Evolutionary conservation across 2,888 invertebrate genomes (phyloP).

Genomic region (Teleiodes luculella): DNA sequence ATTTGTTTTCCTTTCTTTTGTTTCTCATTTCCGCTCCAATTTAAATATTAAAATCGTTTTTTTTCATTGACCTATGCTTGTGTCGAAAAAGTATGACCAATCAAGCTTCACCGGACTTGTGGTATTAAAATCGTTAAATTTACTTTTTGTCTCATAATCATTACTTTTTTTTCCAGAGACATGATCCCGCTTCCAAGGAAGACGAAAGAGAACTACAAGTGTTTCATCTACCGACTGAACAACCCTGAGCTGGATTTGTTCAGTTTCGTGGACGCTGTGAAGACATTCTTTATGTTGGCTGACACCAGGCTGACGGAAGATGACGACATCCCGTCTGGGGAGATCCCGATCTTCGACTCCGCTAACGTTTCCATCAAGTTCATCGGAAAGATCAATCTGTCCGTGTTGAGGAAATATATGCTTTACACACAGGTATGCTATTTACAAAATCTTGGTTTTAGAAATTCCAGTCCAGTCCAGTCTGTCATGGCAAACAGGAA

Average conservation of each 20-base stretch:
- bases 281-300: conserved; percentile 85
- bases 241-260: conserved; percentile 82
- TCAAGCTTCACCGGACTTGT: too few relatives aligned
- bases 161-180: conserved; percentile 74
- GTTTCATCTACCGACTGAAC: conserved; percentile 82
- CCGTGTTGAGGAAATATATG: conserved; percentile 83
- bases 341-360: conserved; percentile 85
- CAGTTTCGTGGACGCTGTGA: conserved; percentile 81
- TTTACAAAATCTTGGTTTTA: background rate
- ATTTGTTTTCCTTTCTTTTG: too few relatives aligned
- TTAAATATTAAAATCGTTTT: too few relatives aligned
- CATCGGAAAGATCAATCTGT: conserved; percentile 80
- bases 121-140: too few relatives aligned
- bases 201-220: conserved; percentile 82
- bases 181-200: conserved; percentile 82
- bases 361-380: conserved; percentile 81
- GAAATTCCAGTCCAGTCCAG: too few relatives aligned
- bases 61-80: too few relatives aligned
- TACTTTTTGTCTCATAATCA: too few relatives aligned
- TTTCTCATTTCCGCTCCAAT: too few relatives aligned
- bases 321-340: conserved; percentile 80
- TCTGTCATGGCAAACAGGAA: too few relatives aligned
- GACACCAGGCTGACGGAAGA: conserved; percentile 83
- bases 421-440: conserved; percentile 81
- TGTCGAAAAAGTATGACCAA: too few relatives aligned